Base-by-base conservation (phyloP, 1,140 invertebrate species). In the Parasteatoda tepidariorum region DNA sequence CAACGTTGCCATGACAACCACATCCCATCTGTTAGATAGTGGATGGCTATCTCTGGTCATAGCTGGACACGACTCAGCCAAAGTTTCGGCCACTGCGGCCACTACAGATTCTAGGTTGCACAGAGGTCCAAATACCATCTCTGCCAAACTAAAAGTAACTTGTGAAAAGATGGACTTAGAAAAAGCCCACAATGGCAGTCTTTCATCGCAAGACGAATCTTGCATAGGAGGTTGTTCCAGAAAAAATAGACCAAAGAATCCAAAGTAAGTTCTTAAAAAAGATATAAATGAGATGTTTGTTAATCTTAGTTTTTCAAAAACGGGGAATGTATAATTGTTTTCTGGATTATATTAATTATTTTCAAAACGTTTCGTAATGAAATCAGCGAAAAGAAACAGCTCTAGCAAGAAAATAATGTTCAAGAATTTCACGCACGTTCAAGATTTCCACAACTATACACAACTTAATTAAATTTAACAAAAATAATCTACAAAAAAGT, bases 111-210 rank as follows among this genome's bases (percentile, higher is more conserved):
- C 54, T 9, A 22, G 38, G 31, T 55, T 70, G 9, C 38, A 71
- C 26, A 38, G 64, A 67, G 41, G 41, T 15, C 78, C 78, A 9
- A 68, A 33, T 15, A 67, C 78, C 18, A 71, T 82, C 18, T 70
- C 78, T 0, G 78, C 78, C 54, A 82, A 82, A 68, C 67, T 82
- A 26, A 82, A 82, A 34, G 78, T 82, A 15, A 57, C 66, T 24
- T 82, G 78, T 55, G 66, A 82, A 57, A 82, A 82, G 57, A 82
- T 82, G 78, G 78, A 82, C 68, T 48, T 75, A 33, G 73, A 75
- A 22, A 75, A 75, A 38, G 59, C 73, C 26, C 33, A 55, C 0
- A 68, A 61, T 3, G 66, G 48, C 0, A 71, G 66, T 15, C 26
- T 82, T 13, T 82, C 78, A 0, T 70, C 66, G 1, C 78, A 82